Evolutionary conservation across 2,113 vertebrate species (phyloP), one percentile per base, ranked within the genome.

Genomic region (Alexandromys fortis): DNA sequence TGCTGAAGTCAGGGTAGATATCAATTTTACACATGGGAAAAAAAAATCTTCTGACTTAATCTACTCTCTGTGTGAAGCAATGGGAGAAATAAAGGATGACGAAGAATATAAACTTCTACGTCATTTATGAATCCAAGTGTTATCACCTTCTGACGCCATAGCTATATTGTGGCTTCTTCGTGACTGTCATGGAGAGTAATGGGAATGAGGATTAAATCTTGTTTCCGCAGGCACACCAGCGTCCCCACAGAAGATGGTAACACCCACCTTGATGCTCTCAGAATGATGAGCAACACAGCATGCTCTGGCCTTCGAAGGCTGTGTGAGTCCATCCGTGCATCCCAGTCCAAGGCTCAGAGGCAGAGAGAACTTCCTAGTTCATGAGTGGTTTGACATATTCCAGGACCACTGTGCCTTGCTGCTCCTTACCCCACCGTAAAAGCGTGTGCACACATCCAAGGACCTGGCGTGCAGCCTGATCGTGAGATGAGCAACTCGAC

Each of bases 21-120:
- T 35, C 85, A 65, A n/a, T 24, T 90, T 89, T 63, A 77, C 8
- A 78, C 33, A 30, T 0, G 1, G 79, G 47, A 61, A 30, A 28
- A 45, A 42, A 16, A 26, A 86, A 78, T 85, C 28, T 90, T 79
- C 42, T 49, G 4, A 58, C 85, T 87, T 94, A 96, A 85, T 97
- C 47, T 90, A 75, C 24, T 76, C 42, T 45, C 77, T 90, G 11
- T 22, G 92, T 94, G 17, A 72, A 79, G 49, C 52, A 28, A 33
- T 86, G 14, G 30, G 45, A 49, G 49, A 38, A 63, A 81, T 13
- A 24, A 42, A 47, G 6, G 1, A 13, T 89, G n/a, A 90, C 81
- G 42, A 93, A 85, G 0, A 78, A 4, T 38, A 4, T 61, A 75
- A 94, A 91, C 30, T 89, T 92, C 77, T 47, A 63, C 45, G 24